These are phyloP conservation scores for Sylvia atricapilla DNA, from an alignment of 2,113 vertebrate genomes.

Conservation along the genomic window DNA sequence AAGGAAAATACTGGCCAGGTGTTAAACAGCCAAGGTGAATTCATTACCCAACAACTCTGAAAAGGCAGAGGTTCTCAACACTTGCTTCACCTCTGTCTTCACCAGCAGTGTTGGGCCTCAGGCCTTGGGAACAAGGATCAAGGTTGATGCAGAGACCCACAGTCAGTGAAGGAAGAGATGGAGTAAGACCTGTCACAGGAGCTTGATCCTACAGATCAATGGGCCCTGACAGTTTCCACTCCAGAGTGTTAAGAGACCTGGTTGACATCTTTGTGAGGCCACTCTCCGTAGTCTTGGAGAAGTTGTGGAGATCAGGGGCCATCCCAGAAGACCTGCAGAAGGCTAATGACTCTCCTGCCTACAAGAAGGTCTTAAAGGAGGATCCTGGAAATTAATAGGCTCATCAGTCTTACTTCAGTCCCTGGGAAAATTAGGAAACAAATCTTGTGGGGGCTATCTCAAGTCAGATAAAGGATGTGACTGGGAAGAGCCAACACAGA, in stretches of 20 bases:
- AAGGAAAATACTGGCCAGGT: background rate
- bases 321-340: background rate
- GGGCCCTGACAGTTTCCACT: background rate
- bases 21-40: background rate
- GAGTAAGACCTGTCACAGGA: background rate
- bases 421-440: background rate
- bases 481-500: background rate
- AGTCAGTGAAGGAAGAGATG: background rate
- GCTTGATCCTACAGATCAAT: background rate
- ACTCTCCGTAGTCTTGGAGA: background rate
- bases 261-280: background rate
- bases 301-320: background rate
- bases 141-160: background rate
- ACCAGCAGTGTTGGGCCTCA: background rate
- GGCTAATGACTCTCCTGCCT: background rate
- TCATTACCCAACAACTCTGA: background rate
- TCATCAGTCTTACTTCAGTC: background rate
- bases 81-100: background rate
- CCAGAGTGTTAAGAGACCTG: background rate
- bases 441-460: background rate
- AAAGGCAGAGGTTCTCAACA: background rate
- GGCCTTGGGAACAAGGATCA: background rate
- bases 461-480: background rate
- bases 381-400: background rate
- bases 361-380: background rate